Conservation (phyloP, 2,888 invertebrate species). For the Acronicta psi region DNA sequence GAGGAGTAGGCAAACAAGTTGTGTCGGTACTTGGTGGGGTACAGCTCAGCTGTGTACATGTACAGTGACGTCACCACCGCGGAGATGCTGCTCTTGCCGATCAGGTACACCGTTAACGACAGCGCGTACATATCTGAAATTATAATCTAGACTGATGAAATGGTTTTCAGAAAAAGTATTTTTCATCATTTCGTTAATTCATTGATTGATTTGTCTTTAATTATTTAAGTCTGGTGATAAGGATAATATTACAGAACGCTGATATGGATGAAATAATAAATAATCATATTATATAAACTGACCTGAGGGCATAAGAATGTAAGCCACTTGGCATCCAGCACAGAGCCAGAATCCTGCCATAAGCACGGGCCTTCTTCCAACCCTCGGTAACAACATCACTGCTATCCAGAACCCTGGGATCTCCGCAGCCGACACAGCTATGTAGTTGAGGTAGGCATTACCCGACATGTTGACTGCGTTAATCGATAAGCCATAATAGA, state of each 20-base stretch:
- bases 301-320: constrained; percentile 87
- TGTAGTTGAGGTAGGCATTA: constrained; percentile 90
- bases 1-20: constrained; percentile 90
- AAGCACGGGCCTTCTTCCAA: constrained; percentile 89
- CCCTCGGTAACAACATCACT: constrained; percentile 86
- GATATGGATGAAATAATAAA: too few species aligned
- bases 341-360: constrained; percentile 88
- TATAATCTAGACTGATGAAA: not conserved
- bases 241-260: too few species aligned
- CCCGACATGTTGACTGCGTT: constrained; percentile 90
- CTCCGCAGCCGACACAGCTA: constrained; percentile 89
- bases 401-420: constrained; percentile 91
- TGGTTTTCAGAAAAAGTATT: too few species aligned
- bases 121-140: constrained; percentile 58
- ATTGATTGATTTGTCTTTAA: too few species aligned
- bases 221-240: too few species aligned
- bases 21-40: constrained; percentile 90
- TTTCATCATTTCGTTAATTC: too few species aligned
- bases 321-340: constrained; percentile 87
- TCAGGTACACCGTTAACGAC: constrained; percentile 84
- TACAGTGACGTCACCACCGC: constrained; percentile 89
- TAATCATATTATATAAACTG: constrained; percentile 35
- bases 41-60: constrained; percentile 91
- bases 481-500: constrained; percentile 90
- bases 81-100: constrained; percentile 90